phyloP scores from a whole-genome alignment of 2,888 invertebrate species.

The Nyleta sp. region DNA sequence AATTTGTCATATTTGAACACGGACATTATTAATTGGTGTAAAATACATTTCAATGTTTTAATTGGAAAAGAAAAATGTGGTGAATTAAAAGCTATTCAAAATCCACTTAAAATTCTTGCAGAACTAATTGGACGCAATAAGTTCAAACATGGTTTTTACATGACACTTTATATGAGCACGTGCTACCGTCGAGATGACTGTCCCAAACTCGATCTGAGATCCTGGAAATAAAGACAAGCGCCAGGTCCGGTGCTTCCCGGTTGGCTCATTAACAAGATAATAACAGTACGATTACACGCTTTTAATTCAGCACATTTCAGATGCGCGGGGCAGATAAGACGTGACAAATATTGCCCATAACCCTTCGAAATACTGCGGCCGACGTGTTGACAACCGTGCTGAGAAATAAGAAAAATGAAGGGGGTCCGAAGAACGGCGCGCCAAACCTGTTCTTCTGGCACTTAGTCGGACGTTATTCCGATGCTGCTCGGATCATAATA shows the following conservation, averaged over 20 bases:
- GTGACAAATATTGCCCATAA: constrained; percentile 81
- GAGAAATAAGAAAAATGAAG: constrained; percentile 62
- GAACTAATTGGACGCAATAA: constrained; percentile 45
- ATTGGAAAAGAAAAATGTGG: not conserved
- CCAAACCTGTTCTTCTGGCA: constrained; percentile 71
- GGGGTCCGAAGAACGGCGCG: constrained; percentile 34
- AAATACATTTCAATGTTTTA: not conserved
- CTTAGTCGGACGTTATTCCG: constrained; percentile 69
- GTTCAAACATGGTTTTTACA: constrained; percentile 24
- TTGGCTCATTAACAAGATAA: constrained; percentile 78
- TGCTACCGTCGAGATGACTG: constrained; percentile 30
- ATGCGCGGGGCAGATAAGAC: constrained; percentile 77
- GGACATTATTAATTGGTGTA: not conserved
- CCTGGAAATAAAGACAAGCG: constrained; percentile 59
- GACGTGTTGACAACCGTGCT: constrained; percentile 70
- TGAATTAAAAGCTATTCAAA: constrained; percentile 20
- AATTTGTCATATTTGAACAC: not conserved
- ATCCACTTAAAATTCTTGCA: constrained; percentile 34
- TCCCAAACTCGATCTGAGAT: constrained; percentile 45
- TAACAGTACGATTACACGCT: constrained; percentile 77
- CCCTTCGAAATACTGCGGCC: constrained; percentile 67
- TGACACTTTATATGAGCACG: constrained; percentile 41
- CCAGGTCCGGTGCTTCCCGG: constrained; percentile 42
- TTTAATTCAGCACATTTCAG: constrained; percentile 77
- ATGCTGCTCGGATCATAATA: constrained; percentile 59